Conservation (phyloP, 2,797 vertebrate genomes). For the Falco naumanni region DNA sequence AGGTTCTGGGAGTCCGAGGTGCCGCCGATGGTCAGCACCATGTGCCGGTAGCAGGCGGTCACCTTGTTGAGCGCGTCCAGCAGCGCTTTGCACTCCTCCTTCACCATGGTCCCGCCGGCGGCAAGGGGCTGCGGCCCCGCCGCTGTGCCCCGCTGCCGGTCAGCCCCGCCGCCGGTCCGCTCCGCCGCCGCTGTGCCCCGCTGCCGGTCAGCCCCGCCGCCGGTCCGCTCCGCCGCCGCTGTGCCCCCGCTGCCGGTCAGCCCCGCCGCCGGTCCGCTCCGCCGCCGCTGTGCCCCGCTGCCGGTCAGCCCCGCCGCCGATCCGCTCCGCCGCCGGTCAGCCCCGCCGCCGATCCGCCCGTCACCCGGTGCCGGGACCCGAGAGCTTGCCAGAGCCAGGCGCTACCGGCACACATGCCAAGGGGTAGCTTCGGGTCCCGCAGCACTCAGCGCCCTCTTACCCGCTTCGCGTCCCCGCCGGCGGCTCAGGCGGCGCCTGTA, state of each 20-base stretch:
- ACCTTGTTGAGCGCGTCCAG: slow-evolving; percentile 94
- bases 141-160: neutral
- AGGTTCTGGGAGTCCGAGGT: slow-evolving; percentile 95
- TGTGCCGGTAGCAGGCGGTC: slow-evolving; percentile 93
- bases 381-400: neutral
- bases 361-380: neutral
- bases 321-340: no score
- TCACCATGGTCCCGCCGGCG: slow-evolving; percentile 80
- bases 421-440: neutral
- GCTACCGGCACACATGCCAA: neutral
- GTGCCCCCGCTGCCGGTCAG: no score
- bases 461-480: neutral
- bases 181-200: no score
- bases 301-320: neutral
- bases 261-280: no score
- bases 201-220: no score
- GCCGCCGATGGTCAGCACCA: slow-evolving; percentile 93
- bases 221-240: no score
- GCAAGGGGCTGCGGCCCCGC: neutral
- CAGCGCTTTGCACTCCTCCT: slow-evolving; percentile 94
- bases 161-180: no score
- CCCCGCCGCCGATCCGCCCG: neutral
- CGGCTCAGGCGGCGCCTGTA: neutral
- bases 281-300: no score
- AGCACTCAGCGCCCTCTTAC: neutral